Evolutionary conservation across 2,113 vertebrate genomes (phyloP), one percentile per base, ranked within the genome.

Genomic region (Mionectes macconnelli): DNA sequence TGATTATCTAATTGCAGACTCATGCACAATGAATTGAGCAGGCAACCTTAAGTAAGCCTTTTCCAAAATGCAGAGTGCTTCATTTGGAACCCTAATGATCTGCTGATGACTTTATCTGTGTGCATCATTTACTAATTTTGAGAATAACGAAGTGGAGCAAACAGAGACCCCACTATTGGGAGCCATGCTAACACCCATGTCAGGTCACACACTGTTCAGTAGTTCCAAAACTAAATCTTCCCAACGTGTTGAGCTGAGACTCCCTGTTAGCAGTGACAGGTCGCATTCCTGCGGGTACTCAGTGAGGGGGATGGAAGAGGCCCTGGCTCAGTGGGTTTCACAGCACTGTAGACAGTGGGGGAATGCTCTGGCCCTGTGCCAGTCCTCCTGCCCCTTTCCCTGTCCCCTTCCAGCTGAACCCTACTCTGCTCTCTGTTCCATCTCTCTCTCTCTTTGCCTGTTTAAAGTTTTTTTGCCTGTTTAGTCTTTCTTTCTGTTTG

Each of bases 161-260:
- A 40, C 13, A n/a, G 45, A 31, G 64, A 45, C 30, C 28, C 9
- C 12, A 0, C 50, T 68, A 75, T 9, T 4, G 35, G 28, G 40
- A 77, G 10, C 31, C 9, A 2, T 0, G 1, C 47, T 82, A 55
- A 55, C 0, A 0, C 18, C 42, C 12, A 1, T 23, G 35, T 35
- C 87, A 42, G 28, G 23, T 67, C 69, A 64, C 39, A 27, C 3
- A 0, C 52, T 60, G 69, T 56, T 84, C 10, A 5, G 14, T 52
- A 35, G 27, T 24, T 94, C 75, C 52, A 23, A 64, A 90, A 31
- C 14, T 9, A 25, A 67, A 64, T 85, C 44, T 27, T 79, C 9
- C 25, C 42, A 27, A 47, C 35, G 10, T 0, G 0, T 16, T 1
- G 9, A n/a, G 57, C 69, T 79, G 39, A 30, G 50, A 33, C 57